phyloP scores from a whole-genome alignment of 1,140 invertebrate genomes.

The Metopolophium dirhodum region DNA sequence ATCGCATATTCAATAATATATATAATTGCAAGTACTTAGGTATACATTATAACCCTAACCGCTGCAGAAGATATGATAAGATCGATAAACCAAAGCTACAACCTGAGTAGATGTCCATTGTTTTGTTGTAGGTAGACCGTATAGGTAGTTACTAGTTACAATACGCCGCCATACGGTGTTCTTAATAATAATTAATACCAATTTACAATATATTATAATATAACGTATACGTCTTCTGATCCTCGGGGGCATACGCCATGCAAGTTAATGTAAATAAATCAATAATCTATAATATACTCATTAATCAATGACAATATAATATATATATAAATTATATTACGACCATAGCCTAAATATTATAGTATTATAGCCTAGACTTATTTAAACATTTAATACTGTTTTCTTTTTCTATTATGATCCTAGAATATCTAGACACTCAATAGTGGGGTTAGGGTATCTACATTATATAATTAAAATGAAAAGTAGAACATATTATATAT shows the following conservation, averaged over 20 bases:
- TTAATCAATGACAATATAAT: no score
- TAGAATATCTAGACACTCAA: not conserved
- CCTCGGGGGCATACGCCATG: not conserved
- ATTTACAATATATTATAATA: not conserved
- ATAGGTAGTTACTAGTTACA: not conserved
- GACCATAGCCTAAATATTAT: not conserved
- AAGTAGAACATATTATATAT: constrained; percentile 19
- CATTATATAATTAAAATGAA: not conserved
- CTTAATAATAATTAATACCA: not conserved
- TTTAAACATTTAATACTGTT: not conserved
- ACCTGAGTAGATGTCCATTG: not conserved
- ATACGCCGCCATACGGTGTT: not conserved
- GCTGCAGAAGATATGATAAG: not conserved
- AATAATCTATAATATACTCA: not conserved
- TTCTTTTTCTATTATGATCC: not conserved
- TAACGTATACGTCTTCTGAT: not conserved
- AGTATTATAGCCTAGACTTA: not conserved
- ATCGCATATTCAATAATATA: not conserved
- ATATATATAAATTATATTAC: not conserved
- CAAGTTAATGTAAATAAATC: not conserved
- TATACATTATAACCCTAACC: not conserved
- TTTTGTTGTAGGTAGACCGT: not conserved
- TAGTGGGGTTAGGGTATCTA: not conserved
- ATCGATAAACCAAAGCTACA: not conserved
- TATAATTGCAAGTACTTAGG: not conserved